Conservation (phyloP, 2,113 vertebrate genomes). For the Prionailurus viverrinus region DNA sequence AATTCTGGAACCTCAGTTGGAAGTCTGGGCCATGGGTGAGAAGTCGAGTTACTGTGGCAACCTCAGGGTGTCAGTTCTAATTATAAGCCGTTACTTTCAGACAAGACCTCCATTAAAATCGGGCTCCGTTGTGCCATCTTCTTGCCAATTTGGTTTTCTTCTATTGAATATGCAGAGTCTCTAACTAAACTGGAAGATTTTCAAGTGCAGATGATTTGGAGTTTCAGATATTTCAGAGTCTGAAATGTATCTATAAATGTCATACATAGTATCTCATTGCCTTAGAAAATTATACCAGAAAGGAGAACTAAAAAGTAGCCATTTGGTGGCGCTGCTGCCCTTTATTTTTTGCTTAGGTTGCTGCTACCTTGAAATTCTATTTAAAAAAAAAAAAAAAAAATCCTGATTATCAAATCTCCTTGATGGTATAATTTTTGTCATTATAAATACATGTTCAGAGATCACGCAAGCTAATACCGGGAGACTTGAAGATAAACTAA, state of each 20-base stretch:
- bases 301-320: constrained; percentile 57
- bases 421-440: background rate
- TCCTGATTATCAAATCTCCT: background rate
- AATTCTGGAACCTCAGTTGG: background rate
- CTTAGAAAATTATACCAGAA: background rate
- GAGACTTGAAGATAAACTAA: constrained; percentile 4
- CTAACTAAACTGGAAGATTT: background rate
- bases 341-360: background rate
- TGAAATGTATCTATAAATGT: background rate
- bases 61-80: background rate
- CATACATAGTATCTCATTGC: background rate
- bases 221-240: background rate
- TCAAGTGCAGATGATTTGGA: background rate
- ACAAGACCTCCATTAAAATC: background rate
- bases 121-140: background rate
- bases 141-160: background rate
- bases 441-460: background rate
- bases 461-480: background rate
- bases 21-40: background rate
- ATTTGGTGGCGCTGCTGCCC: constrained; percentile 72
- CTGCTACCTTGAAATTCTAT: background rate
- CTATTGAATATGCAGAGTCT: background rate
- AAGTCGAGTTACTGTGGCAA: rapidly evolving
- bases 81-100: background rate
- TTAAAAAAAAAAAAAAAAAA: background rate